These are phyloP conservation scores for Fistularia commersonii DNA, from an alignment of 2,797 vertebrate species.

Conservation along the genomic window DNA sequence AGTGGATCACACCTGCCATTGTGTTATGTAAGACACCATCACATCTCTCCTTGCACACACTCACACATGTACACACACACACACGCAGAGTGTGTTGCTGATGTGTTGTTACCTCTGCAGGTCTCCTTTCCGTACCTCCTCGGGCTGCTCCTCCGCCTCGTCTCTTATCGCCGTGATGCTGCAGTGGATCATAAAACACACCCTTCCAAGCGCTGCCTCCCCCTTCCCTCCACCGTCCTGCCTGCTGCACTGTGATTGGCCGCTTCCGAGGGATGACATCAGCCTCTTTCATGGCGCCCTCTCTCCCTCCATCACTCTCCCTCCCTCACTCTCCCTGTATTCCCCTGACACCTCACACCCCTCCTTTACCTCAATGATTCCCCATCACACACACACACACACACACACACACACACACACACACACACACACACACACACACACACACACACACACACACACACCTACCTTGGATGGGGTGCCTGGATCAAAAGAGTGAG, in stretches of 20 bases:
- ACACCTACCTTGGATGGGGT: too few species aligned
- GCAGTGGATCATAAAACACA: constrained; percentile 68
- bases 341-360: background rate
- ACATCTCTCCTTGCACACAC: constrained; percentile 1
- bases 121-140: constrained; percentile 9
- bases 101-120: constrained; percentile 53
- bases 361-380: background rate
- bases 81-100: background rate
- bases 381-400: too few species aligned
- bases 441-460: too few species aligned
- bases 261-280: constrained; percentile 60
- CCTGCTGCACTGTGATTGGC: constrained; percentile 54
- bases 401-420: too few species aligned
- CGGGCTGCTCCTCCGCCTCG: constrained; percentile 1
- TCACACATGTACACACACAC: background rate
- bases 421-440: too few species aligned
- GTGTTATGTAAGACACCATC: constrained; percentile 38
- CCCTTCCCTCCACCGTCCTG: constrained; percentile 27
- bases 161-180: constrained; percentile 44
- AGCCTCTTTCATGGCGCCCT: constrained; percentile 39
- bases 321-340: constrained; percentile 33
- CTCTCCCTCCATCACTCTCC: constrained; percentile 50
- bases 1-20: constrained; percentile 10
- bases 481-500: too few species aligned
- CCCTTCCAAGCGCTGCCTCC: constrained; percentile 49